Evolutionary conservation across 2,888 invertebrate species (phyloP).

Genomic region (Acheta domesticus): DNA sequence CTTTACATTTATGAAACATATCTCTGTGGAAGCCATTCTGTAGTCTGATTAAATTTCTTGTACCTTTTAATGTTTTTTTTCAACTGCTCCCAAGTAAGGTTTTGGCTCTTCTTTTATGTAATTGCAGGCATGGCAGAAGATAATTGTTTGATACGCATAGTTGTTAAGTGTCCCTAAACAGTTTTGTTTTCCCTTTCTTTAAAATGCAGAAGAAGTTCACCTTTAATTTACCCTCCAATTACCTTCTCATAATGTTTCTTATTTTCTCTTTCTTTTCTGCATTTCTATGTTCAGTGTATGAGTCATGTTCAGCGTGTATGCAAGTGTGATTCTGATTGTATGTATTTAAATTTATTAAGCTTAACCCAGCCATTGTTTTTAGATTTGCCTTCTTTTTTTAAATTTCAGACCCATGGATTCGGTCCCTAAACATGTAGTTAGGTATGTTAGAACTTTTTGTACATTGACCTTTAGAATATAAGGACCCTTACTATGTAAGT

Average conservation of each 20-base stretch:
- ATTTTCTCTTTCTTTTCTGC: background rate
- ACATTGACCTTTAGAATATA: constrained; percentile 32
- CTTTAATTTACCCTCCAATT: background rate
- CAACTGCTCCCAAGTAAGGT: no score
- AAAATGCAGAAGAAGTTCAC: background rate
- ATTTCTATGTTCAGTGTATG: background rate
- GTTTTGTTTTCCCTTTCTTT: no score
- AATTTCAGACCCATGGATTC: constrained; percentile 58
- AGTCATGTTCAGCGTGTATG: background rate
- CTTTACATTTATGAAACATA: no score
- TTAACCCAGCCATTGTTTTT: constrained; percentile 33
- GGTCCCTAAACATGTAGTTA: constrained; percentile 57
- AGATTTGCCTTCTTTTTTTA: constrained; percentile 39
- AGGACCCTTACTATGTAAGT: background rate
- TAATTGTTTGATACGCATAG: background rate
- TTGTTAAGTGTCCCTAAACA: background rate
- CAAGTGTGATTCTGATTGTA: background rate
- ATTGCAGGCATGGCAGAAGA: background rate
- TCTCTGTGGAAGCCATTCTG: background rate
- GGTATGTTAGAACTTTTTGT: constrained; percentile 49
- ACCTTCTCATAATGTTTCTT: background rate
- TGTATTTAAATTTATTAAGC: background rate
- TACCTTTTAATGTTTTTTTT: no score
- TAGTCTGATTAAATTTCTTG: background rate
- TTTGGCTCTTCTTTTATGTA: background rate